Base-by-base conservation (phyloP, 1,140 invertebrate genomes). In the Drosophila sucinea region DNA sequence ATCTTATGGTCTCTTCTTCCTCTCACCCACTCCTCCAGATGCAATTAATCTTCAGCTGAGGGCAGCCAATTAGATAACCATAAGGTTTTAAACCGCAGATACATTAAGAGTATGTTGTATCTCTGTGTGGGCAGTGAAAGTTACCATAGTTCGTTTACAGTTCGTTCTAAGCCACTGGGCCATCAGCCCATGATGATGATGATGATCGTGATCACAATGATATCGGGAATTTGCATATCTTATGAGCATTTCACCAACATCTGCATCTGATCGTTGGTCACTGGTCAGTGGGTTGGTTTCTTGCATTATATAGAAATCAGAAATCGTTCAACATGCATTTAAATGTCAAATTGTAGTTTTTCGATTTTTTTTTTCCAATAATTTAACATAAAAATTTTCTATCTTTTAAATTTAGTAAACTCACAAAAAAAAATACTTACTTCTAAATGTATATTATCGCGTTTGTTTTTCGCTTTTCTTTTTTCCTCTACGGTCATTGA, bases 21-120 rank as follows among this genome's bases (percentile, higher is more conserved):
- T 51, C 44, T 51, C 44, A 51, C 44, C 44, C 44, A 51, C 44
- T 51, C 44, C 27, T 25, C 25, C 44, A 51, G 44, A 1, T 87
- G 82, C 82, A 86, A 87, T 86, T 86, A 86, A 86, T 86, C 82
- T 86, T 73, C 58, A 57, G 25, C 68, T 27, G 58, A 38, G 55
- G 47, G 40, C 66, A 69, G 67, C 79, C 76, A 87, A 86, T 86
- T 87, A 86, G 79, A 82, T 87, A 86, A 83, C 79, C 75, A 51
- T 54, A 68, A 58, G 55, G 30, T 33, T 35, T 33, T 25, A 25
- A 47, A 47, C 44, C 44, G 44, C 44, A 47, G 44, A 51, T 27
- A 51, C 23, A 51, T 51, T 51, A 51, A 51, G 44, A 27, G 25
- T 58, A 32, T 58, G n/a, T 17, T 57, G 38, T 51, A 54, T 55